Base-by-base conservation (phyloP, 2,888 invertebrate genomes). In the Villa cingulata region DNA sequence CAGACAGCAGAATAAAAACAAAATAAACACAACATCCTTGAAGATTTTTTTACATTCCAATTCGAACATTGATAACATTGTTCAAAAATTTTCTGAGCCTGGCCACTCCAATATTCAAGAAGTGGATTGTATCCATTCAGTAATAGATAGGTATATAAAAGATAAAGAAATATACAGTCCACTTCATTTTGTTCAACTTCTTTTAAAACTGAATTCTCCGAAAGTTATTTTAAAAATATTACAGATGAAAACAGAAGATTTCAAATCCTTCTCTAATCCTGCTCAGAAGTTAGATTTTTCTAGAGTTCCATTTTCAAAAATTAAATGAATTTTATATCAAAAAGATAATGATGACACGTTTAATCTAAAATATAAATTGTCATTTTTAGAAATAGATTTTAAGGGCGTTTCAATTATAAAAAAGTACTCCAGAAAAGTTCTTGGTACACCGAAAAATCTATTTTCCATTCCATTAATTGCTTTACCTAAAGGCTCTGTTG, bases 1-100 rank as follows among this genome's bases (percentile, higher is more conserved):
- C 36, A 37, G 37, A 14, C 40, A 23, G 5, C 40, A 43, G n/a
- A 43, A 43, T 43, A 23, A 27, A 7, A 43, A 43, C 17, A 43
- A 27, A 37, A 43, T 37, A 16, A 43, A 43, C n/a, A 17, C 43
- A 14, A 43, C 43, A 4, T 23, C 43, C n/a, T 16, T 43, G 14
- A 43, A 43, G 20, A 37, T 43, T 15, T 43, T 43, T 43, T 20
- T 43, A n/a, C n/a, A 12, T 17, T 32, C 29, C 3, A 9, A 32
- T 4, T 12, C 29, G 12, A 32, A 32, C 12, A 12, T 32, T 9
- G 1, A 12, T 2, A 9, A 32, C 9, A 32, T 7, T 32, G 12
- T 32, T 32, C 29, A 32, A 32, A 32, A 32, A 2, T 32, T 32
- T 12, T 32, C 7, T 7, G 29, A 32, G 12, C 29, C 29, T 9